Evolutionary conservation across 2,797 vertebrate species (phyloP).

Genomic region (Sciurus vulgaris): DNA sequence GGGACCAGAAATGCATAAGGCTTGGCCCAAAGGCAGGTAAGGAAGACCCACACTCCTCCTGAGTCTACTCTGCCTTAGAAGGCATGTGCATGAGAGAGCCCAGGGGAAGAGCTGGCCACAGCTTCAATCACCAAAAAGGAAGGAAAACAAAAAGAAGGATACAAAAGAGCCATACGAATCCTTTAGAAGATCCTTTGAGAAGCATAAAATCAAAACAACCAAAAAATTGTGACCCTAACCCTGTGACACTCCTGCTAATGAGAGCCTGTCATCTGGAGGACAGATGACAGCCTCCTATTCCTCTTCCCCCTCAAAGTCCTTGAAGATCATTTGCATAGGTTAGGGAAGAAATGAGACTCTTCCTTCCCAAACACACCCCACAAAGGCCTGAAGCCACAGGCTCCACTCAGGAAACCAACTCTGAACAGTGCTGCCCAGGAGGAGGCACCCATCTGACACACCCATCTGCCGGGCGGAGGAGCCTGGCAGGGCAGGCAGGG

Average conservation of each 20-base stretch:
- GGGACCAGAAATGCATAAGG: slow-evolving; percentile 42
- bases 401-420: slow-evolving; percentile 79
- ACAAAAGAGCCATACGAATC: slow-evolving; percentile 44
- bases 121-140: slow-evolving; percentile 66
- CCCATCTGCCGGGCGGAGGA: too few relatives aligned
- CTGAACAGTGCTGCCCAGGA: slow-evolving; percentile 70
- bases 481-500: background rate
- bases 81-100: slow-evolving; percentile 16
- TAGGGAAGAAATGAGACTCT: slow-evolving; percentile 75
- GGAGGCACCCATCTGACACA: background rate
- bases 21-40: slow-evolving; percentile 31
- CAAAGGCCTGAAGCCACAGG: slow-evolving; percentile 72
- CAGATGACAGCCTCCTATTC: slow-evolving; percentile 55
- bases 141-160: slow-evolving; percentile 57
- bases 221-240: slow-evolving; percentile 42
- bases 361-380: slow-evolving; percentile 82
- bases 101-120: background rate
- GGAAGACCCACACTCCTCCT: slow-evolving; percentile 58
- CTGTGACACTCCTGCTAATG: slow-evolving; percentile 49
- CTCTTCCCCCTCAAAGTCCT: slow-evolving; percentile 76
- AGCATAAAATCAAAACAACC: slow-evolving; percentile 78
- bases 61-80: slow-evolving; percentile 55
- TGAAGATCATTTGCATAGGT: slow-evolving; percentile 81
- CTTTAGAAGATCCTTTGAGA: slow-evolving; percentile 48
- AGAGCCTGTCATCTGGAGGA: slow-evolving; percentile 73